Percentiles rank a stretch among this genome's conserved stretches.
phyloP scores from a whole-genome alignment of 2,888 invertebrate genomes.

The Auanema freiburgensis region DNA sequence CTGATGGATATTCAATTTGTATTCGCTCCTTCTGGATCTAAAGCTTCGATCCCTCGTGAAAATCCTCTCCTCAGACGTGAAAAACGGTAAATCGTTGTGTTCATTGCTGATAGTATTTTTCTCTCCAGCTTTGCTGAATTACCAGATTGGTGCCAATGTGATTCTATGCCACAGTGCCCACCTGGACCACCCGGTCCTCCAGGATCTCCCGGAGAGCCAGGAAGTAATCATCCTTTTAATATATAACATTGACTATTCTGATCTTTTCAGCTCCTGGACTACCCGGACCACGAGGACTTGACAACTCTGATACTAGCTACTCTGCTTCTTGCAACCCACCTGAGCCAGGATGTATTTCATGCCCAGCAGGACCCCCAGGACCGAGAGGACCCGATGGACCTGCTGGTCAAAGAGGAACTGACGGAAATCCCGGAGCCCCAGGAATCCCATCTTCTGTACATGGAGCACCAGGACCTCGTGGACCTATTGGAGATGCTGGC shows the following conservation, averaged over 20 bases:
- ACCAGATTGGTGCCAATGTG: constrained; percentile 47
- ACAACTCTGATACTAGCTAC: constrained; percentile 23
- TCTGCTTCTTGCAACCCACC: constrained; percentile 17
- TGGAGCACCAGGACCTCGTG: constrained; percentile 16
- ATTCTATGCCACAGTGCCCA: constrained; percentile 43
- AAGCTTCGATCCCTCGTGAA: constrained; percentile 27
- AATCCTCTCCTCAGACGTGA: constrained; percentile 42
- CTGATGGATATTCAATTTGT: constrained; percentile 43
- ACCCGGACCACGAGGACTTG: constrained; percentile 36
- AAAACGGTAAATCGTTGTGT: constrained; percentile 9
- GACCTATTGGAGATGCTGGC: constrained; percentile 19
- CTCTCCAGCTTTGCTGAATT: constrained; percentile 31
- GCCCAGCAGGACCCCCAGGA: constrained; percentile 37
- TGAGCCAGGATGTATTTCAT: constrained; percentile 31
- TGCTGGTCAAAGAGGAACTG: constrained; percentile 28
- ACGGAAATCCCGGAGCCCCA: constrained; percentile 28
- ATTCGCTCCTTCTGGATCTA: constrained; percentile 25
- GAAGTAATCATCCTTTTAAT: constrained; percentile 24
- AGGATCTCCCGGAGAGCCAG: constrained; percentile 42
- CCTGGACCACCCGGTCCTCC: constrained; percentile 46
- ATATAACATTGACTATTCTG: not conserved
- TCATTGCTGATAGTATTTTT: not conserved
- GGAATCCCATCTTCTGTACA: constrained; percentile 12
- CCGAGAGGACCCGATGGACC: constrained; percentile 32
- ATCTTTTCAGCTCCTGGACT: constrained; percentile 30